Percentiles rank a stretch among this genome's conserved stretches.
These are phyloP conservation scores for Calyptommatus sinebrachiatus DNA, from an alignment of 2,113 vertebrate species.

Conservation along the genomic window DNA sequence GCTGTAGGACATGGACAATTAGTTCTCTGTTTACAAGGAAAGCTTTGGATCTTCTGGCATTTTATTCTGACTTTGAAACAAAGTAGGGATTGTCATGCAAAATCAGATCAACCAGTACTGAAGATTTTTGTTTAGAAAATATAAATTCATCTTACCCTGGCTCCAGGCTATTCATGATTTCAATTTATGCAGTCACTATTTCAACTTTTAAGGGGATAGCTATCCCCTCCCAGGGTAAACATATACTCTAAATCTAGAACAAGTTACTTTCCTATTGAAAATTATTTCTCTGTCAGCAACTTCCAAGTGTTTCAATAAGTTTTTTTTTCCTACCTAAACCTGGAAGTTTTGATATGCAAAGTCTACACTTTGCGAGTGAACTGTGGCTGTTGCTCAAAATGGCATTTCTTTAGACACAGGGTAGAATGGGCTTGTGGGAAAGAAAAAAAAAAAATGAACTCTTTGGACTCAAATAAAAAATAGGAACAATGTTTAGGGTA, in stretches of 20 bases:
- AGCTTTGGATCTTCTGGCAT: not conserved
- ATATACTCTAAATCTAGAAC: too few relatives aligned
- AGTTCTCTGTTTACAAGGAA: not conserved
- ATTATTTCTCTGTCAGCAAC: not conserved
- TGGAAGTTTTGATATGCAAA: not conserved
- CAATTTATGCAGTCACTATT: not conserved
- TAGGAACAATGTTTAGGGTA: too few relatives aligned
- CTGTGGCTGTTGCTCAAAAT: not conserved
- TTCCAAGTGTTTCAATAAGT: too few relatives aligned
- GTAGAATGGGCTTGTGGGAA: too few relatives aligned
- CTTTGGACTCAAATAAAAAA: too few relatives aligned
- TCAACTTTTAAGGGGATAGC: not conserved
- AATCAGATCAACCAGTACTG: not conserved
- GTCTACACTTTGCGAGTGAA: not conserved
- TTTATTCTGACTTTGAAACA: not conserved
- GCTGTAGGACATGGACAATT: not conserved
- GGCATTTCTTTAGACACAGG: not conserved
- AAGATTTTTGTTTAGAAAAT: not conserved
- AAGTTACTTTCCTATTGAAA: not conserved
- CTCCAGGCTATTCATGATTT: not conserved
- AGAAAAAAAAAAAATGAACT: too few relatives aligned
- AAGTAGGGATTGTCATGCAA: not conserved
- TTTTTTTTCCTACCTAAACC: not conserved
- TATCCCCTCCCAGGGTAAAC: not conserved
- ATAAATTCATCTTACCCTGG: accelerated